Evolutionary conservation across 2,797 vertebrate genomes (phyloP), one percentile per base, ranked within the genome.

Genomic region (Spheniscus humboldti): DNA sequence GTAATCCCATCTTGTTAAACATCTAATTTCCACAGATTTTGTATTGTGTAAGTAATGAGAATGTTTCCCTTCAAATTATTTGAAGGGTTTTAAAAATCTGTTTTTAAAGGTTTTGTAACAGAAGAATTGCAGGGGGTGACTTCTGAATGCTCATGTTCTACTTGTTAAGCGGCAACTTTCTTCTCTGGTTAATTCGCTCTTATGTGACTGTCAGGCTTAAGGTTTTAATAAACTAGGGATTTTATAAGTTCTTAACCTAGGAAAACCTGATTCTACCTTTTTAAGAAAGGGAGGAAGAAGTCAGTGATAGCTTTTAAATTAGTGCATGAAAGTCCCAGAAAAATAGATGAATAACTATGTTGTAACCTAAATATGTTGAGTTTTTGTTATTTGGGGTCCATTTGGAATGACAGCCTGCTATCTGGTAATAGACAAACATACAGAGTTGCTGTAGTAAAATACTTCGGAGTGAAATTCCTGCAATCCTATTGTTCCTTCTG

Each of bases 1-100:
- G 78, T 87, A 96, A 97, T 97, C 94, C 81, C 91, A 82, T 97
- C 86, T 96, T 86, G 88, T 96, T 97, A 97, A 97, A 77, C 86
- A 45, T 93, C 84, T 96, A 68, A 96, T 95, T 97, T 97, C 93
- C 92, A 93, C 94, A 94, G 94, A 94, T 97, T 95, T 87, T 56
- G 90, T 71, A 93, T 94, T 94, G 78, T 96, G 88, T 94, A 92
- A 91, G 91, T 96, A 95, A 87, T 84, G 66, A 69, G 53, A 94
- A 83, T 76, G 64, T 93, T 95, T 92, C 89, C 80, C 15, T 87
- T 96, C 75, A 90, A 85, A 94, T 92, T 37, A 69, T 95, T 95
- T 63, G 59, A 92, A 83, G 63, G 88, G 62, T n/a, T 95, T 92
- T 88, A 77, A 96, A 97, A 94, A 93, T 87, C 81, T 82, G 18